Conservation (phyloP, 1,140 invertebrate genomes). For the Drosophila rhopaloa region DNA sequence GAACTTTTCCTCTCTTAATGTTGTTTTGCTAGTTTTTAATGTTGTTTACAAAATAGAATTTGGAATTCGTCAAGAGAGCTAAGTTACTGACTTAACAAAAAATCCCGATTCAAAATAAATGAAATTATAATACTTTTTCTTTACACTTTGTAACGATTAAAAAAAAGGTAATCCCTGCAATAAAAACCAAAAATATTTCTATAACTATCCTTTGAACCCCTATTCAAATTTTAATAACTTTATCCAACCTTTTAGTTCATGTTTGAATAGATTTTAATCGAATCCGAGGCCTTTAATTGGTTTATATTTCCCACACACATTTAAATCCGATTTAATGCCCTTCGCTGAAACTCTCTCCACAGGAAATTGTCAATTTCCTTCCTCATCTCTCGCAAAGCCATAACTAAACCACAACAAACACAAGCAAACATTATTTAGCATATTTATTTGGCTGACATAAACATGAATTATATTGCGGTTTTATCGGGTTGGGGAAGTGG, state of each 20-base stretch:
- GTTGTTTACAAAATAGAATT: neutral
- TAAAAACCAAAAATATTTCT: neutral
- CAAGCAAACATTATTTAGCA: constrained; percentile 46
- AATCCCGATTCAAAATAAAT: neutral
- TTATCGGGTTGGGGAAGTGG: neutral
- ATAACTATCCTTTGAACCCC: neutral
- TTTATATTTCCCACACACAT: constrained; percentile 23
- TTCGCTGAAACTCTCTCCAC: neutral
- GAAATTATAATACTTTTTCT: neutral
- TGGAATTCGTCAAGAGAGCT: too few species aligned
- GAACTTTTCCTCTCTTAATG: neutral
- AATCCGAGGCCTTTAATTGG: constrained; percentile 29
- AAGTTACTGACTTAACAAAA: too few species aligned
- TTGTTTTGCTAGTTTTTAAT: neutral
- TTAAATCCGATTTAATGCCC: constrained; percentile 36
- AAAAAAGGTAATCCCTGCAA: neutral
- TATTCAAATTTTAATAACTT: constrained; percentile 4
- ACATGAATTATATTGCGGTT: constrained; percentile 49
- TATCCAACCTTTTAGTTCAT: neutral
- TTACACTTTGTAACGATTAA: too few species aligned
- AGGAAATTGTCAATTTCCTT: constrained; percentile 51
- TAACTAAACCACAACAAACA: constrained; percentile 48
- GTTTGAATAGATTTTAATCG: constrained; percentile 5
- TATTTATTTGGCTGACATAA: constrained; percentile 53
- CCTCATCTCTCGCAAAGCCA: constrained; percentile 22